Percentiles rank a stretch among this genome's conserved stretches.
These are phyloP conservation scores for Papilio helenus DNA, from an alignment of 1,140 invertebrate species.

Conservation along the genomic window DNA sequence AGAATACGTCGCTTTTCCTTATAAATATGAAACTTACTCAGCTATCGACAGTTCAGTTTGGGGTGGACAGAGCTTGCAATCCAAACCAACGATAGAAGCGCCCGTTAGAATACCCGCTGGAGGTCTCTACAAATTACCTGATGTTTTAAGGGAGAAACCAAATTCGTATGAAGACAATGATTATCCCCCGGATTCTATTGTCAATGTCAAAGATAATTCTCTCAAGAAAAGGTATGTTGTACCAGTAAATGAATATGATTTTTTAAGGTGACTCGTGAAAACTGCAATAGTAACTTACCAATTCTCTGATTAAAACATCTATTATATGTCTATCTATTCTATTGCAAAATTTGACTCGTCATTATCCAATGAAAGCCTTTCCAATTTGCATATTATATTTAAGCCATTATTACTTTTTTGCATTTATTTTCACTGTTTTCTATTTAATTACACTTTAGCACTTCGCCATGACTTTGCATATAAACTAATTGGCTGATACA, in stretches of 20 bases:
- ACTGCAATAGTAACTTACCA: background rate
- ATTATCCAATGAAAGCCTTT: background rate
- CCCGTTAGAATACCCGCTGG: conserved; percentile 66
- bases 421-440: background rate
- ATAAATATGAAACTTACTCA: conserved; percentile 56
- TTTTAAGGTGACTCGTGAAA: background rate
- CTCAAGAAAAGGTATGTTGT: conserved; percentile 66
- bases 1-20: conserved; percentile 53
- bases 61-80: conserved; percentile 50
- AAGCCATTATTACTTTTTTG: background rate
- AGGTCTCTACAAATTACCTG: conserved; percentile 61
- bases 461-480: background rate
- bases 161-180: conserved; percentile 51
- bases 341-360: background rate
- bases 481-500: background rate
- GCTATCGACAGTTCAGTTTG: conserved; percentile 49
- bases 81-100: conserved; percentile 60
- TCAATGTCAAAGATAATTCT: conserved; percentile 53
- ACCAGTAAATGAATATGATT: background rate
- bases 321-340: background rate
- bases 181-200: conserved; percentile 56
- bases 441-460: background rate
- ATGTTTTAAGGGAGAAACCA: conserved; percentile 63
- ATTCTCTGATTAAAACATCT: background rate
- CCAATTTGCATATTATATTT: background rate